Evolutionary conservation across 2,888 invertebrate species (phyloP).

Genomic region (Sturmia bella): DNA sequence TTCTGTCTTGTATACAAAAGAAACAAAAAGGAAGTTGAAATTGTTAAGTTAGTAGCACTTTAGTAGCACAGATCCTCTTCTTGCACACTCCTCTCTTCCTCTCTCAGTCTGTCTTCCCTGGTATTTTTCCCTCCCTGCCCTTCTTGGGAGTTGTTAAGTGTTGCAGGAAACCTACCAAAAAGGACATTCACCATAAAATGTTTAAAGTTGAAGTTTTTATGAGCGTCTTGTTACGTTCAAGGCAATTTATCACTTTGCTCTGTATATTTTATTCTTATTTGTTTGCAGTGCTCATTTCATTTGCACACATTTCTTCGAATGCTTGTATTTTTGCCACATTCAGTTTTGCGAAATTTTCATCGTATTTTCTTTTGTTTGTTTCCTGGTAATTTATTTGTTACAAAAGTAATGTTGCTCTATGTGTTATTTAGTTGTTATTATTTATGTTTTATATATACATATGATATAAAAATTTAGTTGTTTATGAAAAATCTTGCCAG

Average conservation of each 20-base stretch:
- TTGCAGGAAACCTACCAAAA: constrained; percentile 25
- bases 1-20: constrained; percentile 20
- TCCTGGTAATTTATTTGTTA: constrained; percentile 24
- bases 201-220: constrained; percentile 73
- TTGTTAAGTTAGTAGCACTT: constrained; percentile 54
- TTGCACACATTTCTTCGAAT: constrained; percentile 20
- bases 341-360: constrained; percentile 5
- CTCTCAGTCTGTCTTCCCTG: too few relatives aligned
- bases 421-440: constrained; percentile 67
- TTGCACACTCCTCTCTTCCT: too few relatives aligned
- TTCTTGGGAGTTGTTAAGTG: constrained; percentile 5
- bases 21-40: constrained; percentile 48
- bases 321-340: constrained; percentile 5
- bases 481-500: constrained; percentile 18
- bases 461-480: constrained; percentile 41
- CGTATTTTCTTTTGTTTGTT: background rate
- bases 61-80: background rate
- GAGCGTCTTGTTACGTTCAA: constrained; percentile 73
- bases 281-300: background rate
- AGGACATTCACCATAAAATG: constrained; percentile 70
- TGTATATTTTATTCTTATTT: constrained; percentile 25
- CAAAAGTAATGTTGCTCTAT: constrained; percentile 54
- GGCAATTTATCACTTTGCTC: constrained; percentile 73
- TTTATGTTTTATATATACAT: constrained; percentile 59
- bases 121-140: background rate